Evolutionary conservation across 2,888 invertebrate species (phyloP).

Genomic region (Macaria liturata): DNA sequence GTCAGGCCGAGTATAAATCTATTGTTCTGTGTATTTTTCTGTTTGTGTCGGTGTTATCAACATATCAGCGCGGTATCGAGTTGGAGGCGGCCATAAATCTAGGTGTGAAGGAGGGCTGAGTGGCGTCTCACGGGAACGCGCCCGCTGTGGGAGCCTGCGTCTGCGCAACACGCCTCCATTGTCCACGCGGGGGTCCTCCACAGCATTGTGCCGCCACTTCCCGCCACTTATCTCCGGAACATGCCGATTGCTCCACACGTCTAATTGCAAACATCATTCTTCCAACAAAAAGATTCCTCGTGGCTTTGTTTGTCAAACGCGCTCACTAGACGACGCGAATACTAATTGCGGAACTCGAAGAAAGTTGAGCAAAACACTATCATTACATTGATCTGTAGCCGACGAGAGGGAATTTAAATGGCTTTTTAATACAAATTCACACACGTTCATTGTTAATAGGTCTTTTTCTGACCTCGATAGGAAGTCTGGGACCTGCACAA

Average conservation of each 20-base stretch:
- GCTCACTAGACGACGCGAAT: conserved; percentile 6
- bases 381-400: conserved; percentile 23
- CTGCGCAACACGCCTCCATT: conserved; percentile 44
- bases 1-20: too few species aligned
- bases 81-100: conserved; percentile 11
- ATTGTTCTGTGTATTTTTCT: too few species aligned
- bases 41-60: too few species aligned
- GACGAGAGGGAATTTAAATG: conserved; percentile 27
- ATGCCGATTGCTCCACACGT: background rate
- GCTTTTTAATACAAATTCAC: conserved; percentile 38
- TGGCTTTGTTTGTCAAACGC: conserved; percentile 7
- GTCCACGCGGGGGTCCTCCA: conserved; percentile 37
- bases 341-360: conserved; percentile 24
- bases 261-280: conserved; percentile 3
- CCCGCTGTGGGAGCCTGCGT: conserved; percentile 40
- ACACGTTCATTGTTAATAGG: conserved; percentile 42
- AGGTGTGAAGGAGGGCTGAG: conserved; percentile 4
- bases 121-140: conserved; percentile 39
- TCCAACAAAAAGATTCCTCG: conserved; percentile 7
- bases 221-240: conserved; percentile 22
- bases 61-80: conserved; percentile 2
- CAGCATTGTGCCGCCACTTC: conserved; percentile 10
- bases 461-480: conserved; percentile 32
- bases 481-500: conserved; percentile 41
- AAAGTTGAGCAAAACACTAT: conserved; percentile 26